Base-by-base conservation (phyloP, 2,888 invertebrate genomes). In the Cryptus viduatorius region DNA sequence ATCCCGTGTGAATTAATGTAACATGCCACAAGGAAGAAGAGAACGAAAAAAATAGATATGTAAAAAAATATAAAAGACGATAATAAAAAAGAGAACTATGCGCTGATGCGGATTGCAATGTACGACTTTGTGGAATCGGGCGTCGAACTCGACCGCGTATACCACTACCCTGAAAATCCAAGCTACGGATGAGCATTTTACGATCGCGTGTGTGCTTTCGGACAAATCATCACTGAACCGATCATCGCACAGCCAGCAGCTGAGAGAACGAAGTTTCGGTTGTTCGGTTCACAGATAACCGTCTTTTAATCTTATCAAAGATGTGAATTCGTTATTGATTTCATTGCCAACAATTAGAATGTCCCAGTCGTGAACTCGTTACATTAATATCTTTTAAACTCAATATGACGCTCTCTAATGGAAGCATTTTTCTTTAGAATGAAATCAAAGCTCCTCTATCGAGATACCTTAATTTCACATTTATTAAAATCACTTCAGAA, bases 101-200 rank as follows among this genome's bases (percentile, higher is more conserved):
- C 50, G 42, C 71, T 44, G 53, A 76, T 56, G 79, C 68, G 64
- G 64, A 79, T 83, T 73, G 75, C 64, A 83, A 82, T 80, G 69
- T 75, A 83, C 48, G 78, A 79, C 81, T 85, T 75, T 81, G 83
- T 83, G 81, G 81, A 82, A 79, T 79, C 68, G 79, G 76, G 61
- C 79, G 78, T 79, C 78, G 75, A 72, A 84, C 79, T 81, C 75
- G 84, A 83, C 61, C 83, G 78, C 82, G 73, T 82, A 75, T 84
- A 82, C 80, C 84, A 83, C 84, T 86, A 86, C 86, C 86, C 86
- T 86, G 86, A 84, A 84, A 86, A 82, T 85, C 86, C 86, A 86
- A 86, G 78, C 65, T 85, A 77, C 73, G 65, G 72, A 79, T 82
- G 79, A 85, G 79, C 85, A 85, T 61, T 76, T 46, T 19, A 64